phyloP scores from a whole-genome alignment of 2,888 invertebrate species.

The Falcaria lacertinaria region DNA sequence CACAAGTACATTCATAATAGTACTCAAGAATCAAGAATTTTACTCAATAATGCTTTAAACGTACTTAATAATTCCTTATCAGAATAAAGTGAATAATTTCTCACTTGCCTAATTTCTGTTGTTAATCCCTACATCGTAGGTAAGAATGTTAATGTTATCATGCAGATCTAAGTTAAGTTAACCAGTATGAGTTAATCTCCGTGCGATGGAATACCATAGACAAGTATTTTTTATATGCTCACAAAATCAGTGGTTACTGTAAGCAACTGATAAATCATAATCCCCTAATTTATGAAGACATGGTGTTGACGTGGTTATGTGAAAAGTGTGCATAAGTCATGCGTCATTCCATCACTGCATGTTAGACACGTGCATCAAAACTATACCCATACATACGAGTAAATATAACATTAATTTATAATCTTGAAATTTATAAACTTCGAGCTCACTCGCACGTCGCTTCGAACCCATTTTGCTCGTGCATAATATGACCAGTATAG shows the following conservation, averaged over 20 bases:
- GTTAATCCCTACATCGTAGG: background rate
- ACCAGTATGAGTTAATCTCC: constrained; percentile 27
- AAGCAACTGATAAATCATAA: constrained; percentile 27
- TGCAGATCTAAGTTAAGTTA: constrained; percentile 19
- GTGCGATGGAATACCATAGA: constrained; percentile 20
- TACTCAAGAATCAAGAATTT: background rate
- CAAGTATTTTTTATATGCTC: constrained; percentile 7
- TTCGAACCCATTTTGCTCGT: too few species aligned
- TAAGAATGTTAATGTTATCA: constrained; percentile 8
- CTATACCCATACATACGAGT: too few species aligned
- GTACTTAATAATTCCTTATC: background rate
- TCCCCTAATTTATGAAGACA: constrained; percentile 38
- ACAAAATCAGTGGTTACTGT: constrained; percentile 20
- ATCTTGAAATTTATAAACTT: too few species aligned
- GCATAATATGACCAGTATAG: too few species aligned
- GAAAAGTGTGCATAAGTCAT: constrained; percentile 6
- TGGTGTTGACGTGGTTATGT: constrained; percentile 24
- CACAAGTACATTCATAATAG: too few species aligned
- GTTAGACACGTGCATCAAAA: too few species aligned
- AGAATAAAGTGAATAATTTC: background rate
- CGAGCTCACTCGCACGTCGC: too few species aligned
- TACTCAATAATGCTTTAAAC: background rate
- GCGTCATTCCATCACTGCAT: background rate
- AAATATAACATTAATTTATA: too few species aligned
- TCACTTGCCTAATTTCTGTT: constrained; percentile 1